phyloP scores from a whole-genome alignment of 2,888 invertebrate species.

The Drosophila meridionalis region DNA sequence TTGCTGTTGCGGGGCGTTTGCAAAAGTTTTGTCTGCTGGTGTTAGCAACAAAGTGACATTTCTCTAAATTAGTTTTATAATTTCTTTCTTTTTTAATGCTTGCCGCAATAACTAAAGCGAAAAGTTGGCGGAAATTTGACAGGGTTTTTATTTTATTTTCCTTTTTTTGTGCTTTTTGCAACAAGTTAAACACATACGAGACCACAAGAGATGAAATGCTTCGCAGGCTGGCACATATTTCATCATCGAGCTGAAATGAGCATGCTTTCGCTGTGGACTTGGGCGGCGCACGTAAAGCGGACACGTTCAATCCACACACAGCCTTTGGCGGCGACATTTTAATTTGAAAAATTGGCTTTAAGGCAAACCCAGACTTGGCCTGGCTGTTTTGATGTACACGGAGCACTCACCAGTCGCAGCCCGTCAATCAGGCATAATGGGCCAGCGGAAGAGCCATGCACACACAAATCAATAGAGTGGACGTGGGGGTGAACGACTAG shows the following conservation, averaged over 20 bases:
- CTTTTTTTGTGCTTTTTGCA: constrained; percentile 40
- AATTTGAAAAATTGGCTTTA: constrained; percentile 41
- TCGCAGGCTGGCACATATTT: constrained; percentile 5
- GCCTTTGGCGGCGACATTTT: constrained; percentile 32
- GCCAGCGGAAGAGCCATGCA: background rate
- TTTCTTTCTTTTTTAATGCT: constrained; percentile 46
- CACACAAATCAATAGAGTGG: background rate
- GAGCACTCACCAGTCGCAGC: constrained; percentile 18
- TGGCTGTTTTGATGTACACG: constrained; percentile 19
- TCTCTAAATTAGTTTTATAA: constrained; percentile 65
- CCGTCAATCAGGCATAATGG: constrained; percentile 26
- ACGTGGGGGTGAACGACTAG: background rate
- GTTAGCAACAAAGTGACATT: constrained; percentile 35
- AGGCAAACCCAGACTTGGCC: constrained; percentile 27
- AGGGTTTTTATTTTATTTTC: constrained; percentile 24
- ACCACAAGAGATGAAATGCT: constrained; percentile 7
- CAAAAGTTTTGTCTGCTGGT: constrained; percentile 49
- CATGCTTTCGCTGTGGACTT: constrained; percentile 13
- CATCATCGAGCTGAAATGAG: constrained; percentile 1
- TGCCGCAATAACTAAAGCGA: constrained; percentile 33
- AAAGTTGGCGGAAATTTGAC: constrained; percentile 55
- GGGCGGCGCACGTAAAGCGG: constrained; percentile 28
- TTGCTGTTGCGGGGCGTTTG: constrained; percentile 64
- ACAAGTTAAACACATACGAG: constrained; percentile 32
- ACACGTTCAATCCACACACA: constrained; percentile 31